phyloP scores from a whole-genome alignment of 1,140 invertebrate species.

The Armadillidium nasatum region DNA sequence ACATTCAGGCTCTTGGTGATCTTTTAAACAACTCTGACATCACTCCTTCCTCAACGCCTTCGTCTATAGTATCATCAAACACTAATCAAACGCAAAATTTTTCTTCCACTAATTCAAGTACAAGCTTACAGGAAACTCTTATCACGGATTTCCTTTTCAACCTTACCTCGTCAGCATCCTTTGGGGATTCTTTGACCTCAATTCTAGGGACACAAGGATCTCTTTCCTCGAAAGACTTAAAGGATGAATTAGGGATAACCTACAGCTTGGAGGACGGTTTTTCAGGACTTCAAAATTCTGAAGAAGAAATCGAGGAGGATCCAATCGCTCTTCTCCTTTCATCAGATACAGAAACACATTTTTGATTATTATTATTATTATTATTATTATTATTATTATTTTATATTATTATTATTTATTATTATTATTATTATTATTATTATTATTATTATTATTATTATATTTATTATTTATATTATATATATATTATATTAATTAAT shows the following conservation, averaged over 20 bases:
- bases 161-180: neutral
- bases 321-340: neutral
- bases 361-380: slow-evolving; percentile 1
- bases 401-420: neutral
- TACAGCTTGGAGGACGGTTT: neutral
- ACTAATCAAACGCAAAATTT: neutral
- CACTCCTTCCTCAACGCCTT: neutral
- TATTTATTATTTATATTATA: too few relatives aligned
- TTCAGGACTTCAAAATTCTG: neutral
- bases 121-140: neutral
- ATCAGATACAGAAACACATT: neutral
- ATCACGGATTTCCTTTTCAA: neutral
- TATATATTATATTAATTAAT: too few relatives aligned
- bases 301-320: neutral
- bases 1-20: slow-evolving; percentile 27
- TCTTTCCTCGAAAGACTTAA: neutral
- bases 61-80: neutral
- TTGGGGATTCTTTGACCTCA: neutral
- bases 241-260: neutral
- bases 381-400: neutral
- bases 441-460: too few relatives aligned
- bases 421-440: too few relatives aligned
- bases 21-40: neutral
- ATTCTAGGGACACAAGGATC: neutral
- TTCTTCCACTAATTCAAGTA: neutral